Evolutionary conservation across 37 sponge, comb jelly and placozoan genomes (phyloP), one percentile per base, ranked within the genome.

Genomic region (Beroe forskalii): DNA sequence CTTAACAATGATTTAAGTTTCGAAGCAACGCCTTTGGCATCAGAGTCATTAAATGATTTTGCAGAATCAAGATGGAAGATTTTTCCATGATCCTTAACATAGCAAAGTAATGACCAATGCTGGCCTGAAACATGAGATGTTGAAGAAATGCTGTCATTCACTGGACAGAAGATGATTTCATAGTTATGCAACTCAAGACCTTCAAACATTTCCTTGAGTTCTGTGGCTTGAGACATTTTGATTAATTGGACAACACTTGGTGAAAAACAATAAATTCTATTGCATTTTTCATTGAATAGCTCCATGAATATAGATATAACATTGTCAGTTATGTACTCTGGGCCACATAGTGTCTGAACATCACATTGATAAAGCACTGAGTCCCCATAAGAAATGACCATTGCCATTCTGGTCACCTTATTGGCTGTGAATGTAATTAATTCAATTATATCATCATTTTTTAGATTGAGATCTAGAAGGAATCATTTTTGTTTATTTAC

Each of bases 211-310:
- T 80, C 86, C 3, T 38, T 38, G 30, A 80, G 23, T 1, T 42
- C n/a, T 6, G 55, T 19, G 1, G n/a, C 19, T 4, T 41, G 48
- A 42, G 86, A 35, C 40, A 80, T n/a, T 38, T 80, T 80, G 28
- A 80, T 43, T 1, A 80, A 30, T 38, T 80, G 86, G 17, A 80
- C 86, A 44, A 80, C 55, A 80, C 86, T 80, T 9, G 86, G 86
- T n/a, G 86, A 80, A 28, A 80, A 4, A 24, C 38, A 41, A 80
- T 27, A 80, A 20, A 44, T 37, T 6, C 42, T 30, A 12, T 0
- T 9, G 27, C 44, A 30, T 44, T 41, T 30, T 37, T 80, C 86
- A 37, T 80, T 80, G n/a, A 80, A 42, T 23, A 80, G 20, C 19
- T 80, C 86, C 20, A 80, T 32, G 35, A 80, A 80, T 25, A 80